These are phyloP conservation scores for Odontocerum albicorne DNA, from an alignment of 2,888 invertebrate species.

Conservation along the genomic window DNA sequence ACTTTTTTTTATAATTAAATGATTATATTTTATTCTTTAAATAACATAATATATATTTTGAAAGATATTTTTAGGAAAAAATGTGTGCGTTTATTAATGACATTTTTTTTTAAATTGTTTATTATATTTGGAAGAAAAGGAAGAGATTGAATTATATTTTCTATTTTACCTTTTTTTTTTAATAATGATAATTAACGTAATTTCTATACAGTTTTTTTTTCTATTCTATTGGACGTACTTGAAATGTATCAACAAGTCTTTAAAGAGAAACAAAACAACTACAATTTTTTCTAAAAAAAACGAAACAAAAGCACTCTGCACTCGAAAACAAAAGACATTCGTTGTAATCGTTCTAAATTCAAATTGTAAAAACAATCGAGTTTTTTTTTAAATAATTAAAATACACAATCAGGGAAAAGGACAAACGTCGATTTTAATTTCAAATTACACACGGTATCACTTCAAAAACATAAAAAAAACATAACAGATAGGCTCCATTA, in stretches of 20 bases:
- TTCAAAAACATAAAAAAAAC: too few species aligned
- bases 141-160: not conserved
- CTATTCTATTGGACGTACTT: not conserved
- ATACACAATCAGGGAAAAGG: too few species aligned
- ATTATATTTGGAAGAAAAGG: not conserved
- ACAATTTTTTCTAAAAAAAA: too few species aligned
- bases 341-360: too few species aligned
- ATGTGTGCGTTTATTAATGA: not conserved
- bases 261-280: too few species aligned
- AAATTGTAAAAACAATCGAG: too few species aligned
- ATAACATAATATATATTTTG: conserved; percentile 5
- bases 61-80: conserved; percentile 1
- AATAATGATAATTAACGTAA: not conserved
- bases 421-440: too few species aligned
- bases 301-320: too few species aligned
- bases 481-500: too few species aligned
- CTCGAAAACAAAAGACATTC: too few species aligned
- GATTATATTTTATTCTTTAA: not conserved
- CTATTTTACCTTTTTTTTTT: not conserved
- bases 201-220: not conserved
- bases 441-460: too few species aligned
- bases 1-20: not conserved
- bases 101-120: not conserved
- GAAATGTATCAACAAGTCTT: not conserved
- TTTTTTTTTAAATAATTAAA: too few species aligned